Evolutionary conservation across 1,140 invertebrate genomes (phyloP), one percentile per base, ranked within the genome.

Genomic region (Acromyrmex echinatior): DNA sequence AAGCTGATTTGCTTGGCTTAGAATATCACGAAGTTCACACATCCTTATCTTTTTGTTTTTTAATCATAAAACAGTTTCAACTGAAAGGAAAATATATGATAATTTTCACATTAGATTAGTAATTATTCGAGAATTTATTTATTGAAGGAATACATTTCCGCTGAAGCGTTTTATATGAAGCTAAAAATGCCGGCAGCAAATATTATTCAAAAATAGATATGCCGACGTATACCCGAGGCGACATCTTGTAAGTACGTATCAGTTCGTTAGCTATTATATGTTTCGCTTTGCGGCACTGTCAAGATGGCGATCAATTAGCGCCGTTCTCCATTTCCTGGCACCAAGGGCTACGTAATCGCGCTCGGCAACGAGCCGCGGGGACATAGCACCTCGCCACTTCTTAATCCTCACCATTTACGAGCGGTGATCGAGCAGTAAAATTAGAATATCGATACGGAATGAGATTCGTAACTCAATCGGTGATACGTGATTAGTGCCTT

Each of bases 391-490:
- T 62, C 56, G 70, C 35, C 53, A 74, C 80, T 84, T 84, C 80
- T 84, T 84, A 84, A 74, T 84, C 80, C 56, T 84, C 56, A 28
- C 16, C 70, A 78, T 84, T 90, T 84, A 87, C 85, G 60, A 74
- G 66, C 45, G 56, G 4, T 28, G 49, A 84, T 66, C 58, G 60
- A 39, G 45, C 73, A 45, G 21, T 28, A 68, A 90, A 89, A 90
- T 90, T 84, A 66, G 60, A 76, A 85, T 60, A 76, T 78, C 73
- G 88, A 84, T 78, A 79, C 45, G 73, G 10, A 79, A 85, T 84
- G 71, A 68, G 62, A 84, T 31, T n/a, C 74, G 74, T 90, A 90
- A 90, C 53, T 90, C 88, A 79, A 49, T 31, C 76, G 86, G 63
- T 68, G 45, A 78, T 58, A 58, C 53, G 49, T 66, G 53, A 2